phyloP scores from a whole-genome alignment of 1,140 invertebrate species.

The Cydia strobilella region DNA sequence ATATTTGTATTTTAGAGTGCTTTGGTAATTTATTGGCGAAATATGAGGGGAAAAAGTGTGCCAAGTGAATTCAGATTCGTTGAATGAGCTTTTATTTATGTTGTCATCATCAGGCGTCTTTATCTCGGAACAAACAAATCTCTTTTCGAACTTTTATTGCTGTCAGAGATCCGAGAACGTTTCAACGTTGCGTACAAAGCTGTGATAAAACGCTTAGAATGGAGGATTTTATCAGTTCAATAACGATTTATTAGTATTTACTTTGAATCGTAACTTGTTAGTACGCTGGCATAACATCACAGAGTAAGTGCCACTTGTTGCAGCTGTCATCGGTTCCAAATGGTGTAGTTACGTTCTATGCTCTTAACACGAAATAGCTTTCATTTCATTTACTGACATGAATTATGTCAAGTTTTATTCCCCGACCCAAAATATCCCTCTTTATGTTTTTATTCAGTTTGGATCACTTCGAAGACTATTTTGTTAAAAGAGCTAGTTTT shows the following conservation, averaged over 20 bases:
- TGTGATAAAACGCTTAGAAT: conserved; percentile 4
- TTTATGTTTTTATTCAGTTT: no score
- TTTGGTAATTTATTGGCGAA: conserved; percentile 44
- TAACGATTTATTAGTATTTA: neutral
- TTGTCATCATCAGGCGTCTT: conserved; percentile 27
- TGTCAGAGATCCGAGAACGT: neutral
- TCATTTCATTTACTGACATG: no score
- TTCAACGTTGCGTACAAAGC: conserved; percentile 16
- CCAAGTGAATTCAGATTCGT: conserved; percentile 22
- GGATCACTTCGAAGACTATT: no score
- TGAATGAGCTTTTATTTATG: conserved; percentile 30
- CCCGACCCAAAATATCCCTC: no score
- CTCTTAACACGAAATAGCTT: conserved; percentile 6
- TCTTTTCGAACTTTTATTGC: conserved; percentile 8
- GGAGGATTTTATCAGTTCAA: conserved; percentile 4
- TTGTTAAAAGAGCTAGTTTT: no score
- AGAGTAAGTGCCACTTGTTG: conserved; percentile 12
- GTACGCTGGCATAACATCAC: neutral
- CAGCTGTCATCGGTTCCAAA: neutral
- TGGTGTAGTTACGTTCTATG: neutral
- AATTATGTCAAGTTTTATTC: no score
- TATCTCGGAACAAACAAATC: conserved; percentile 9
- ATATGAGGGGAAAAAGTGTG: conserved; percentile 25
- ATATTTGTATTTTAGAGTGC: conserved; percentile 51
- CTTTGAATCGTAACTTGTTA: conserved; percentile 22